These are phyloP conservation scores for Paramuricea clavata DNA, from an alignment of 92 coral and sea anemone species.

Conservation along the genomic window DNA sequence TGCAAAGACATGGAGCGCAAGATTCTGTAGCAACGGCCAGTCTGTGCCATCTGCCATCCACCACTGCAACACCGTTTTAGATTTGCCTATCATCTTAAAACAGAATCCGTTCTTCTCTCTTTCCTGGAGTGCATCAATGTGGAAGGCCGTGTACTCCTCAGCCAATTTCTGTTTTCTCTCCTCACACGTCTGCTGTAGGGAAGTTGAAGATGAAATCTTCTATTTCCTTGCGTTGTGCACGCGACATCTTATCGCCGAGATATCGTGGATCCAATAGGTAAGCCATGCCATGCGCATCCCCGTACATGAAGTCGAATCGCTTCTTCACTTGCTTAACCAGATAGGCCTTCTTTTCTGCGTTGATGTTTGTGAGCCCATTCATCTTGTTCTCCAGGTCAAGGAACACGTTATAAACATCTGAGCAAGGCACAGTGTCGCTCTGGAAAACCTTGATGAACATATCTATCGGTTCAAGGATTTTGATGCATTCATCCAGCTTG, in stretches of 20 bases:
- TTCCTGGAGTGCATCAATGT: background rate
- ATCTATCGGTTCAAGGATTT: background rate
- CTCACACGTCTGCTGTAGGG: background rate
- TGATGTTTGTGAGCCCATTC: background rate
- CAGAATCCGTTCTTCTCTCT: background rate
- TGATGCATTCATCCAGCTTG: background rate
- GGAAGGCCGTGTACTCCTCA: background rate
- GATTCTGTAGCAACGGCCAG: background rate
- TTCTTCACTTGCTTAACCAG: background rate
- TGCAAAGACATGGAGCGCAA: background rate
- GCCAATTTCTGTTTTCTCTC: background rate
- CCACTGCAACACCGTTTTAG: background rate
- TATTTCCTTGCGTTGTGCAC: background rate
- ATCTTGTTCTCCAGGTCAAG: conserved; percentile 1
- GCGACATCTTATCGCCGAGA: conserved; percentile 1
- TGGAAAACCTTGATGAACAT: background rate
- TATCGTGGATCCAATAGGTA: background rate
- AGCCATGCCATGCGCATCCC: background rate
- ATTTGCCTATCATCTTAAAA: background rate
- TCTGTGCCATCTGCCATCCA: conserved; percentile 18
- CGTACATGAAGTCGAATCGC: conserved; percentile 6
- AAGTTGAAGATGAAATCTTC: conserved; percentile 10
- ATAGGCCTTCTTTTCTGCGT: background rate
- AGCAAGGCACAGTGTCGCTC: background rate
- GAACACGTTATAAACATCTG: background rate